Base-by-base conservation (phyloP, 2,113 vertebrate genomes). In the Ptilorrhoa leucosticta region DNA sequence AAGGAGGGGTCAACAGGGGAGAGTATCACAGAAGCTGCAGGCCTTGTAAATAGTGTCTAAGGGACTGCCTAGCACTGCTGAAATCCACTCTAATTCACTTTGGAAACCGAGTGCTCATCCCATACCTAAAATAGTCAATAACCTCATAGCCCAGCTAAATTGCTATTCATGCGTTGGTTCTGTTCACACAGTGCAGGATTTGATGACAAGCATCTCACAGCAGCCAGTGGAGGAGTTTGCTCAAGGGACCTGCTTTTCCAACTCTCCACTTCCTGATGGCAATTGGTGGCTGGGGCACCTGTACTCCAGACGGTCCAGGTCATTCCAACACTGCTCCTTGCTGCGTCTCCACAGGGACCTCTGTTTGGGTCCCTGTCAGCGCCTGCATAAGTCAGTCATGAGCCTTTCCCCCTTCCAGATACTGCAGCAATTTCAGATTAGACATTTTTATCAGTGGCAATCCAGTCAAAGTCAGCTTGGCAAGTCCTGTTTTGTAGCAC, bases 341-440 rank as follows among this genome's bases (percentile, higher is more conserved):
- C 71, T 70, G 61, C 40, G 17, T 17, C 30, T 16, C 0, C 15
- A 60, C 18, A 68, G 45, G 50, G 26, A 45, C 10, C 35, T 18
- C 53, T 23, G 5, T 6, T 17, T 64, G 40, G 50, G 17, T 21
- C 9, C 0, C 21, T 17, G 13, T 4, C 33, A 24, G 37, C 17
- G 18, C 39, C 57, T 33, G 12, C 30, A 5, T 2, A 6, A 33
- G 7, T 11, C 70, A 27, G 22, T 16, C 44, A 2, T 0, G 1
- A 89, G 40, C 6, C 47, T 73, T 39, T 51, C 23, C 10, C 50
- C 65, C 20, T 37, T 45, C 26, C 45, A 64, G 58, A 33, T 12
- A 39, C 39, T 31, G 11, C 39, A 73, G 51, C 31, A 65, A 22
- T 57, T 69, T 30, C n/a, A 70, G 39, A 42, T 27, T 2, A 10